Percentiles rank a stretch among this genome's conserved stretches.
Conservation (phyloP, 2,797 vertebrate species). For the Scleropages formosus region DNA sequence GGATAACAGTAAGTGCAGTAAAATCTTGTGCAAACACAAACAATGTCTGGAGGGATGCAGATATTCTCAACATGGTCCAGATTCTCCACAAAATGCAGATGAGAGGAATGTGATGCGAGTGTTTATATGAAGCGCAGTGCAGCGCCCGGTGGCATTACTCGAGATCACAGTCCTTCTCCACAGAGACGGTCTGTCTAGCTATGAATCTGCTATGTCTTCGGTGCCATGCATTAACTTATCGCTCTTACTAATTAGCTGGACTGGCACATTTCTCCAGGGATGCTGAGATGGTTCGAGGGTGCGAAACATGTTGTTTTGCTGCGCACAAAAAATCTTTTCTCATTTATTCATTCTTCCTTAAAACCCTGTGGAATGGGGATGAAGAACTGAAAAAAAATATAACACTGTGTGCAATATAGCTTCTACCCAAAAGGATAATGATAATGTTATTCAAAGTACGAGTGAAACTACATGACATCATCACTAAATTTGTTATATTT, state of each 20-base stretch:
- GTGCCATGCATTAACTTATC: constrained; percentile 25
- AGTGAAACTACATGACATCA: background rate
- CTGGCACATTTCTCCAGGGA: constrained; percentile 27
- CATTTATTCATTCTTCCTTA: constrained; percentile 23
- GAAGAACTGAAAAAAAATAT: background rate
- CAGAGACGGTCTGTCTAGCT: constrained; percentile 25
- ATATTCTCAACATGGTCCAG: background rate
- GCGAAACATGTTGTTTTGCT: constrained; percentile 25
- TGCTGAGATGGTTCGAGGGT: background rate
- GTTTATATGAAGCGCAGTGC: constrained; percentile 20
- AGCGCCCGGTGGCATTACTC: constrained; percentile 5
- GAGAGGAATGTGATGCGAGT: background rate
- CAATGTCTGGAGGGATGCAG: constrained; percentile 21
- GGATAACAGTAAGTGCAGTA: background rate
- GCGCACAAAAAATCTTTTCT: background rate
- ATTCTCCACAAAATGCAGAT: constrained; percentile 18
- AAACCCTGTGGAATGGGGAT: background rate
- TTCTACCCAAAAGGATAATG: background rate
- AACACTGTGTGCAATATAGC: background rate
- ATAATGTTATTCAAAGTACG: background rate
- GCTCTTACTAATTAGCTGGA: constrained; percentile 26
- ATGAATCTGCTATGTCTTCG: constrained; percentile 21
- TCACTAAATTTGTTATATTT: background rate
- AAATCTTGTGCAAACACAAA: constrained; percentile 22
- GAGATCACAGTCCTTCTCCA: constrained; percentile 19